phyloP scores from a whole-genome alignment of 2,113 vertebrate genomes.

The Regulus satrapa region DNA sequence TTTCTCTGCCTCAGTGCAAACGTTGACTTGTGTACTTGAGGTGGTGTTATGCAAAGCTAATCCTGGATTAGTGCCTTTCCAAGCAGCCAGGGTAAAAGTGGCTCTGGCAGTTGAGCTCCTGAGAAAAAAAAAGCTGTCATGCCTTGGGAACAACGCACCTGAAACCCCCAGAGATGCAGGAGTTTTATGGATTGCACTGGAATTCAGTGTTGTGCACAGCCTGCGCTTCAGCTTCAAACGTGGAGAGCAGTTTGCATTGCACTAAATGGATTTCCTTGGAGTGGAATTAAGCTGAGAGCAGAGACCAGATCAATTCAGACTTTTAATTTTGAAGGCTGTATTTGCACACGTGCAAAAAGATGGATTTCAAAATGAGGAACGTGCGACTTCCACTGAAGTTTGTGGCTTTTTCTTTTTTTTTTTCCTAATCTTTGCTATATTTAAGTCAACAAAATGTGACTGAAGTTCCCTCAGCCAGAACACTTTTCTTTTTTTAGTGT shows the following conservation, averaged over 20 bases:
- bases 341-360: background rate
- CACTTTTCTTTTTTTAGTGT: background rate
- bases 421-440: background rate
- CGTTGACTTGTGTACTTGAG: background rate
- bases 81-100: background rate
- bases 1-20: background rate
- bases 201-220: background rate
- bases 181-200: background rate
- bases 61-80: constrained; percentile 18
- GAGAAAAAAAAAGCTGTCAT: background rate
- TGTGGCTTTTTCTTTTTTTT: background rate
- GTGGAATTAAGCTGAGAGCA: background rate
- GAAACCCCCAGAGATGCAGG: background rate
- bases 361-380: background rate
- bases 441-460: background rate
- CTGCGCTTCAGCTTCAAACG: background rate
- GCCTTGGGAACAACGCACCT: background rate
- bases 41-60: constrained; percentile 9
- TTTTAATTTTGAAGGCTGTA: background rate
- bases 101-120: background rate
- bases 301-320: background rate
- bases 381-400: background rate
- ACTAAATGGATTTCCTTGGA: background rate
- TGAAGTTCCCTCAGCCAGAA: background rate
- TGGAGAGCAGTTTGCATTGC: background rate